Base-by-base conservation (phyloP, 2,797 vertebrate species). In the Dermochelys coriacea region DNA sequence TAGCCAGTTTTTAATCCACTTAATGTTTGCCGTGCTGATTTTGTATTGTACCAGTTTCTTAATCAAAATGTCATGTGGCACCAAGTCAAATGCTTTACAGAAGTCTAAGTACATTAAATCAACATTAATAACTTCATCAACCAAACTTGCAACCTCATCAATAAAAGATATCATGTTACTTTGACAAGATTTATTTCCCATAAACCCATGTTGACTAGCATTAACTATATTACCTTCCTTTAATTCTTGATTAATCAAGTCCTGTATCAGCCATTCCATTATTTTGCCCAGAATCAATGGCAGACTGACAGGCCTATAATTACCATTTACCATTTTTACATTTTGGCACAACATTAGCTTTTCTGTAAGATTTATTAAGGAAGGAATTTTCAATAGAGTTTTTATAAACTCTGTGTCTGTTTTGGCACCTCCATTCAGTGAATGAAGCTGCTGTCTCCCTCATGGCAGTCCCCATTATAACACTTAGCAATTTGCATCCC, bases 171-270 rank as follows among this genome's bases (percentile, higher is more conserved):
- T 94, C 82, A 91, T 51, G 80, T 93, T 94, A 93, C 88, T 93
- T 95, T 96, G 94, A 97, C 95, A 97, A 95, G 92, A 92, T 89
- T 84, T 93, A 93, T 54, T 92, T 47, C 93, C 54, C 84, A 88
- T 93, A 93, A 95, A 95, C 91, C 87, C 93, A 78, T 91, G 93
- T 84, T 97, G 96, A 97, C 94, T 96, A 87, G 90, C 95, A 95
- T 96, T 97, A 97, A 97, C 96, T 97, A 94, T 88, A 92, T 96
- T 97, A 97, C 64, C 41, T 19, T 95, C 74, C 80, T 95, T 54
- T 91, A 96, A 25, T 82, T 91, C 93, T 96, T 91, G 84, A 92
- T 87, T 90, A 68, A 91, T 93, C 88, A 78, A 94, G 84, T 80
- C 51, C 87, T 91, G 64, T 45, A 92, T 82, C 92, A 95, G 86